These are phyloP conservation scores for Megalops atlanticus DNA, from an alignment of 2,113 vertebrate genomes.

Conservation along the genomic window DNA sequence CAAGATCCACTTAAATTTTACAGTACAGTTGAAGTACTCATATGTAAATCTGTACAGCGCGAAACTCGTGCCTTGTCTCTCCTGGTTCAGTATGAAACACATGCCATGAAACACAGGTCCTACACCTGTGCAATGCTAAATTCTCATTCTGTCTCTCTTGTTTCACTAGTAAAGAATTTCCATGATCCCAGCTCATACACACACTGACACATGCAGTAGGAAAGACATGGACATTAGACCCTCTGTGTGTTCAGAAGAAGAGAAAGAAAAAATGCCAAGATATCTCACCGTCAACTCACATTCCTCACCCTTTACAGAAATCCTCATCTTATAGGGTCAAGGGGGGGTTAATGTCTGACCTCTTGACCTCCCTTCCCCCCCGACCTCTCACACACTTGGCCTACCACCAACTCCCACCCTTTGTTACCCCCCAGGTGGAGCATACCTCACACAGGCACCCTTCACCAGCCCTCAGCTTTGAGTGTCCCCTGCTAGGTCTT, in stretches of 20 bases:
- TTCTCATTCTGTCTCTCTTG: background rate
- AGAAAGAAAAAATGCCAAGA: conserved; percentile 44
- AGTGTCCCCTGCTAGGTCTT: background rate
- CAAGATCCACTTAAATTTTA: no score
- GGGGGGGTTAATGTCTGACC: conserved; percentile 61
- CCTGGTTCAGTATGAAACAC: no score
- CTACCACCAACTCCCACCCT: conserved; percentile 44
- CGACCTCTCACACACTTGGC: conserved; percentile 66
- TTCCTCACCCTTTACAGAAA: conserved; percentile 71
- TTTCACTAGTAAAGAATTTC: conserved; percentile 32
- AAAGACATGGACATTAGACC: conserved; percentile 20
- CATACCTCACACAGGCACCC: background rate
- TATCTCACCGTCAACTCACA: conserved; percentile 70
- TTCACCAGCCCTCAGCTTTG: background rate
- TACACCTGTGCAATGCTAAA: background rate
- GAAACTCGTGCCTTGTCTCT: no score
- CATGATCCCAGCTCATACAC: conserved; percentile 38
- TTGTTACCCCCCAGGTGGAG: conserved; percentile 8
- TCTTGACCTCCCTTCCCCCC: conserved; percentile 39
- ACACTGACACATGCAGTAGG: conserved; percentile 4
- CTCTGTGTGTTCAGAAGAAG: conserved; percentile 43
- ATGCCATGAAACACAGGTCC: background rate
- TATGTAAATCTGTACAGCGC: no score
- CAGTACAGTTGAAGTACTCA: no score
- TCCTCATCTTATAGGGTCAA: conserved; percentile 68